Base-by-base conservation (phyloP, 1,140 invertebrate species). In the Leptinotarsa lineolata region DNA sequence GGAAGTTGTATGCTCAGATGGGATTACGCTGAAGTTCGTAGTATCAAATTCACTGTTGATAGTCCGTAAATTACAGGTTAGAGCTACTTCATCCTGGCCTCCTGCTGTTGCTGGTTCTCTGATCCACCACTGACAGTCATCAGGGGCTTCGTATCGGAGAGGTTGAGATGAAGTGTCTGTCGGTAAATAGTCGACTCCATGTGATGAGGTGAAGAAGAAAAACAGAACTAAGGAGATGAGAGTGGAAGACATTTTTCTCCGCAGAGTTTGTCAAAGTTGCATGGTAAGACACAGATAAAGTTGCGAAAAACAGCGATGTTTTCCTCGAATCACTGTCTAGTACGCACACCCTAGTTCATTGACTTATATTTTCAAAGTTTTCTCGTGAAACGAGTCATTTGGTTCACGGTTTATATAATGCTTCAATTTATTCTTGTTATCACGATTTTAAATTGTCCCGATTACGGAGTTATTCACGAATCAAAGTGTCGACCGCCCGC, bases 1-100 rank as follows among this genome's bases (percentile, higher is more conserved):
- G 3, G 92, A 91, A 16, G 92, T 92, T 46, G 94, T 94, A 83
- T 94, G 92, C 76, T 95, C 94, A 45, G 90, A 90, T 30, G 93
- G 93, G 59, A 95, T 92, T 67, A 94, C 92, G 83, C 92, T 94
- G 82, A 96, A 94, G 84, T 96, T 96, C 12, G 92, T 93, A n/a
- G 90, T 91, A 80, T 94, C 92, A 80, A 93, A 92, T 81, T 94
- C 92, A 84, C 92, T 93, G 84, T 93, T 94, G 81, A 92, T 92
- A 46, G 91, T 92, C 58, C 91, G 84, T 77, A 94, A 88, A 85
- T 91, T 91, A 85, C 94, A 96, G 59, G 90, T 91, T 46, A 96
- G 87, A 13, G 91, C 88, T 64, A 94, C 92, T 81, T 94, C 93
- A 76, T 92, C 90, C 67, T 81, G 82, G n/a, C 83, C 82, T 54